Percentiles rank a stretch among this genome's conserved stretches.
Evolutionary conservation across 2,113 vertebrate genomes (phyloP).

Genomic region (Arizona elegans): DNA sequence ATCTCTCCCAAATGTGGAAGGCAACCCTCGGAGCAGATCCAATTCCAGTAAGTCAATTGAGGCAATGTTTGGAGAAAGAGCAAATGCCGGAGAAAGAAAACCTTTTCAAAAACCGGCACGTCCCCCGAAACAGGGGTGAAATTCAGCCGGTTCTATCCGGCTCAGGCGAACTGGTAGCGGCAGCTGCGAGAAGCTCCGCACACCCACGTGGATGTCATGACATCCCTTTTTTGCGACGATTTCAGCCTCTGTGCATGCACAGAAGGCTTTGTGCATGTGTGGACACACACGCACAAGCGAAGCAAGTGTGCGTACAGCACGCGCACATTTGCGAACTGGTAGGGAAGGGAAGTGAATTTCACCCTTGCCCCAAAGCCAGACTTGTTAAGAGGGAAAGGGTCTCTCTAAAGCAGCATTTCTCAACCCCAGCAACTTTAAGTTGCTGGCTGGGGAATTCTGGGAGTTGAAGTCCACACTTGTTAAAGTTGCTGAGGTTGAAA

Average conservation of each 20-base stretch:
- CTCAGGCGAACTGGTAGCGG: too few species aligned
- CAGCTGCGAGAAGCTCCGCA: too few species aligned
- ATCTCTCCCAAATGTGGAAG: slow-evolving; percentile 64
- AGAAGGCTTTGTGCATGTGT: too few species aligned
- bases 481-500: not conserved
- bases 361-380: not conserved
- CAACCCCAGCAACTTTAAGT: not conserved
- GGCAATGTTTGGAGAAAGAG: accelerated
- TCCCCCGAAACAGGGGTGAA: not conserved
- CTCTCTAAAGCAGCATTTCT: not conserved
- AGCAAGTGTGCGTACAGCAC: too few species aligned
- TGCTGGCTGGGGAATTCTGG: not conserved
- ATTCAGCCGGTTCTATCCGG: too few species aligned
- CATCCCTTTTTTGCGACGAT: too few species aligned
- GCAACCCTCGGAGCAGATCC: slow-evolving; percentile 70
- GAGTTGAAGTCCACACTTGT: not conserved
- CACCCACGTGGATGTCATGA: too few species aligned
- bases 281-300: too few species aligned
- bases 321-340: too few species aligned
- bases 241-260: too few species aligned
- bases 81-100: not conserved
- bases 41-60: slow-evolving; percentile 75
- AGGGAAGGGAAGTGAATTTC: too few species aligned
- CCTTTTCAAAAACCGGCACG: not conserved
- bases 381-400: not conserved